Evolutionary conservation across 1,140 invertebrate genomes (phyloP), one percentile per base, ranked within the genome.

Genomic region (Arctopsyche grandis): DNA sequence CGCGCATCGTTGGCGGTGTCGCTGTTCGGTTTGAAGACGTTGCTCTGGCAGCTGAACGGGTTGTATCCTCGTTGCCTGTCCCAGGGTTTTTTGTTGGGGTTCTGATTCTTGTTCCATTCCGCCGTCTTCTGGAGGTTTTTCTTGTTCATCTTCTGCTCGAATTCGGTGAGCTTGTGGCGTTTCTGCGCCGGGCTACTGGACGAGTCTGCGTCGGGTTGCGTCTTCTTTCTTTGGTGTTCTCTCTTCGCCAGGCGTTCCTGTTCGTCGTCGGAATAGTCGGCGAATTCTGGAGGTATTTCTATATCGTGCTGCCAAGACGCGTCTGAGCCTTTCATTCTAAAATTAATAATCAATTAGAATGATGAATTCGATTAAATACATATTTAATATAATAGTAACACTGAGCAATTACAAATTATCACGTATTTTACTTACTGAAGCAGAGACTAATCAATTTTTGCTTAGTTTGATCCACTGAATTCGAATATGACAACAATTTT

Each of bases 191-290:
- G 16, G 14, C 21, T 48, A 21, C 38, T 85, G 12, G 86, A 86
- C 5, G 85, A 84, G 44, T 87, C 85, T 0, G 85, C 86, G 75
- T 76, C 82, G 9, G 83, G 82, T 26, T 83, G 74, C 58, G 81
- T 80, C 9, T 83, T 84, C 56, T 84, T 79, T 56, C 87, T 85
- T 69, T 88, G 88, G 19, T 84, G 84, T 1, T 86, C 85, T 69
- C 82, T 84, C n/a, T 86, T 88, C 0, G 87, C 89, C 75, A 84
- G 85, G 70, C 90, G 87, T 86, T 97, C 95, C 83, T 93, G 90
- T 84, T 98, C 97, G 85, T 98, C 96, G 84, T 98, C 96, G 0
- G 96, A 98, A 89, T 92, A 97, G 38, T 97, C 95, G 0, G 92
- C 75, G 81, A 89, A 90, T 73, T 90, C 89, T 0, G 87, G 84